Percentiles rank a stretch among this genome's conserved stretches.
Conservation (phyloP, 2,113 vertebrate genomes). For the Thymallus thymallus region DNA sequence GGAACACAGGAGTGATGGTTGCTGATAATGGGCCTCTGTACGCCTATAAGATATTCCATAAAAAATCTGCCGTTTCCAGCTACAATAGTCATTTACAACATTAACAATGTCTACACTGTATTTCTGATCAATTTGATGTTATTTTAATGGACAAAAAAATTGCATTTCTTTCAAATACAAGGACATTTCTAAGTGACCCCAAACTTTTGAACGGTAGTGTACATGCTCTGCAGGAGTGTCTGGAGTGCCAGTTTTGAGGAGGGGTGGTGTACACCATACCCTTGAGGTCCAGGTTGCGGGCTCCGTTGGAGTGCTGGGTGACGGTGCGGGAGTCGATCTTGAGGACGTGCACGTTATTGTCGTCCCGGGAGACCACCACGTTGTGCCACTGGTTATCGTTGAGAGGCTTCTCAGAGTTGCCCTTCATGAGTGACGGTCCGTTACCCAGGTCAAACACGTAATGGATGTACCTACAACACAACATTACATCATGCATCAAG, state of each 20-base stretch:
- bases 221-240: too few relatives aligned
- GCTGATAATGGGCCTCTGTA: too few relatives aligned
- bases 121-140: too few relatives aligned
- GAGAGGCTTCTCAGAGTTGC: slow-evolving; percentile 90
- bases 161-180: too few relatives aligned
- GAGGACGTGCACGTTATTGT: slow-evolving; percentile 85
- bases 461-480: slow-evolving; percentile 84
- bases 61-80: too few relatives aligned
- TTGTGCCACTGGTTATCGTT: slow-evolving; percentile 98
- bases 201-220: too few relatives aligned
- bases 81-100: too few relatives aligned
- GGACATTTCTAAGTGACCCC: too few relatives aligned
- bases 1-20: too few relatives aligned
- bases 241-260: neutral
- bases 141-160: too few relatives aligned
- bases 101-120: too few relatives aligned
- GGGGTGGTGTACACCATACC: slow-evolving; percentile 79
- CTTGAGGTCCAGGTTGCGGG: slow-evolving; percentile 92
- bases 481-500: neutral
- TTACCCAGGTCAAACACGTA: slow-evolving; percentile 96
- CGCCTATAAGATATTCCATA: too few relatives aligned
- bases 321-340: slow-evolving; percentile 90
- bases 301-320: slow-evolving; percentile 90
- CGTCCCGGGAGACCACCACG: slow-evolving; percentile 88
- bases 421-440: slow-evolving; percentile 93